These are phyloP conservation scores for Drosophila erecta DNA, from an alignment of 1,140 invertebrate genomes.

Conservation along the genomic window DNA sequence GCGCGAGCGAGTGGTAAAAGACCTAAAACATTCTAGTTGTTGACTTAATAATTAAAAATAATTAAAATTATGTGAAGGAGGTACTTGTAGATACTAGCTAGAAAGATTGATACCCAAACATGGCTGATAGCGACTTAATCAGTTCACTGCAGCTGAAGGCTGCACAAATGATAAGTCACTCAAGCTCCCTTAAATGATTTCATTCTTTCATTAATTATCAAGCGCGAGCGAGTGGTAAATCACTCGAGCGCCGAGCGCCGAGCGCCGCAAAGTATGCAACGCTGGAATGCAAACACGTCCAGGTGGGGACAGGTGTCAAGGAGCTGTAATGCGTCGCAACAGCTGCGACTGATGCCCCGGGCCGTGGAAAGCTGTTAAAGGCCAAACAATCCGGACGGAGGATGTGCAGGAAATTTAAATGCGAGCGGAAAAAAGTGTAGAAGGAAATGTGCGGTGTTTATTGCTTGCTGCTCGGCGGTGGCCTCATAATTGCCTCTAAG, in stretches of 20 bases:
- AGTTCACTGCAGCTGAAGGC: background rate
- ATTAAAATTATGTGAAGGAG: too few species aligned
- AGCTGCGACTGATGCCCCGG: constrained; percentile 13
- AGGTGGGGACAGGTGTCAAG: constrained; percentile 43
- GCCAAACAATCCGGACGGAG: constrained; percentile 14
- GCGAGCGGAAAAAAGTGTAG: background rate
- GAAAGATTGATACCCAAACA: background rate
- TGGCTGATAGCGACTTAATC: background rate
- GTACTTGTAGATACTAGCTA: background rate
- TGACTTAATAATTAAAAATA: too few species aligned
- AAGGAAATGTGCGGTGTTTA: constrained; percentile 3
- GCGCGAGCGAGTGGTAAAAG: background rate
- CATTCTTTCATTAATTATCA: constrained; percentile 19
- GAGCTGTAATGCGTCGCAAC: constrained; percentile 21
- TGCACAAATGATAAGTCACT: background rate
- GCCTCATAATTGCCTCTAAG: constrained; percentile 36
- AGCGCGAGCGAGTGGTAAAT: background rate
- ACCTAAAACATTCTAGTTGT: too few species aligned
- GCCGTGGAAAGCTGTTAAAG: background rate
- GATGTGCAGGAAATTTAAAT: constrained; percentile 26
- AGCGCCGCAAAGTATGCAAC: constrained; percentile 59
- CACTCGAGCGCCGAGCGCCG: background rate
- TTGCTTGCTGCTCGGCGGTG: background rate
- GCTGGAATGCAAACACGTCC: constrained; percentile 42
- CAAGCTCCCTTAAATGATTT: constrained; percentile 13